phyloP scores from a whole-genome alignment of 2,113 vertebrate species.

The Cinclus cinclus region DNA sequence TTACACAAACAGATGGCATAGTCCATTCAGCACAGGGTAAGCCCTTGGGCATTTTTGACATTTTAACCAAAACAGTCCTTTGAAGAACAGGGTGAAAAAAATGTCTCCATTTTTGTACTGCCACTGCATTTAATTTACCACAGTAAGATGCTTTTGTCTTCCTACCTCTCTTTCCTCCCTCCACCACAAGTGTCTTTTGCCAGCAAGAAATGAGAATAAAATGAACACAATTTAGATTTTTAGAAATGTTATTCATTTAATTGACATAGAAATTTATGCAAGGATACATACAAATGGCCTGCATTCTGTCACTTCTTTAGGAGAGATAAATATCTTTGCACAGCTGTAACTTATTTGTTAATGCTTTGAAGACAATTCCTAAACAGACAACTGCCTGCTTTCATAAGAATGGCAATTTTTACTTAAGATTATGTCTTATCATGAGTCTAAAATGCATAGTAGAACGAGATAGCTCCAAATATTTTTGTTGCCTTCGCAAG shows the following conservation, averaged over 20 bases:
- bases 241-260: background rate
- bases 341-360: background rate
- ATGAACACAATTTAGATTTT: background rate
- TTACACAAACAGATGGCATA: slow-evolving; percentile 42
- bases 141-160: background rate
- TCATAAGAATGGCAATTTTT: background rate
- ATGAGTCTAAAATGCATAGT: background rate
- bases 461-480: background rate
- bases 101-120: background rate
- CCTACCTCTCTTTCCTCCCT: background rate
- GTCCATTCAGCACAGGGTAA: slow-evolving; percentile 25
- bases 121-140: background rate
- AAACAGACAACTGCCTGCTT: background rate
- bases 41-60: slow-evolving; percentile 36
- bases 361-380: background rate
- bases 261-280: background rate
- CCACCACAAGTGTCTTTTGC: background rate
- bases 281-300: background rate
- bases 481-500: background rate
- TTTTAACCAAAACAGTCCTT: slow-evolving; percentile 49
- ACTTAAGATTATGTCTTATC: background rate
- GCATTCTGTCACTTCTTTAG: background rate
- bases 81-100: background rate
- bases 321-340: background rate
- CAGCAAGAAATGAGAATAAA: background rate